Base-by-base conservation (phyloP, 2,888 invertebrate species). In the Drosophila testacea region DNA sequence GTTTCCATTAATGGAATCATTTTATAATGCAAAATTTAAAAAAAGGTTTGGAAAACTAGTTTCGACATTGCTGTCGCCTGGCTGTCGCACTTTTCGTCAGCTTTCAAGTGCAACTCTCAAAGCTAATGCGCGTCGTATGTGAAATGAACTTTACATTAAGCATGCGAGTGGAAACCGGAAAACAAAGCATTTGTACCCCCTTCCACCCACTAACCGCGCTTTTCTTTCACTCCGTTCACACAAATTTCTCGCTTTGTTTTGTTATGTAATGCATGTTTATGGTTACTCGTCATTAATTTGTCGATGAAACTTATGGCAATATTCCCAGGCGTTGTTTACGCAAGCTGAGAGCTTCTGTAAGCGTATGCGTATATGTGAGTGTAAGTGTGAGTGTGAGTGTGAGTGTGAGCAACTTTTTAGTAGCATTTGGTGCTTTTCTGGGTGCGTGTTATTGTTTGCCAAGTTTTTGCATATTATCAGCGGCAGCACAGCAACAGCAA, bases 391-490 rank as follows among this genome's bases (percentile, higher is more conserved):
- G 60, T 32, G 46, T 27, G 30, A 47, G 60, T 32, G 46, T 27
- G 47, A 42, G 59, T 64, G 67, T 66, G 72, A 56, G 79, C 46
- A 70, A 70, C 66, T 75, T 82, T 79, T 88, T 72, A 73, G 71
- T 75, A 78, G 79, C 69, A 86, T 88, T 88, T 83, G 73, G 69
- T 69, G 76, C 71, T 76, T 79, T 85, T 79, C 41, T 78, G 69
- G 72, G 81, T 87, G 79, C 86, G 76, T 85, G 85, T 89, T 89
- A 82, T 89, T 85, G 85, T 85, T 85, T 87, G 87, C 82, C 84
- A 89, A 85, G 89, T 88, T 85, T 87, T 85, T 85, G 87, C 84
- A 85, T 85, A 87, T 88, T 87, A 85, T 85, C 89, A 88, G 83
- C 83, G 64, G 59, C 57, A 38, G n/a, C n/a, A 10, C 16, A 59